These are phyloP conservation scores for Drosophila trapezifrons DNA, from an alignment of 1,140 invertebrate genomes.

Conservation along the genomic window DNA sequence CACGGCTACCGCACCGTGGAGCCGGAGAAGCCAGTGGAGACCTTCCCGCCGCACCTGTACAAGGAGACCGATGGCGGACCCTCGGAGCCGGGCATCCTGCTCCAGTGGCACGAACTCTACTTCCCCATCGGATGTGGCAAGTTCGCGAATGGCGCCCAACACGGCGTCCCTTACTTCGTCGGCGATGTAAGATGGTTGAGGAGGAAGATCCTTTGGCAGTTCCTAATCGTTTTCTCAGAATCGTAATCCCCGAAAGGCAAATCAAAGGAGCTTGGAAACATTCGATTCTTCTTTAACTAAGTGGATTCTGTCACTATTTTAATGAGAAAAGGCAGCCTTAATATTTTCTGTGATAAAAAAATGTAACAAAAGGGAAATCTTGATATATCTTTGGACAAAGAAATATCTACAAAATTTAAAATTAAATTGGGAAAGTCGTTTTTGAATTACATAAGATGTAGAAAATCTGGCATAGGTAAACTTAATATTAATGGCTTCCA, in stretches of 20 bases:
- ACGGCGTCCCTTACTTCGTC: constrained; percentile 69
- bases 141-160: constrained; percentile 79
- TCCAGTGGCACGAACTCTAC: constrained; percentile 86
- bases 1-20: constrained; percentile 90
- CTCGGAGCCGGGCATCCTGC: constrained; percentile 85
- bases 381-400: not conserved
- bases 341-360: no score
- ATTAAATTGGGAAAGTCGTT: not conserved
- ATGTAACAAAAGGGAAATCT: not conserved
- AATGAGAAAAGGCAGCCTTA: no score
- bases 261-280: no score
- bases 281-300: no score
- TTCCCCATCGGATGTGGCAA: constrained; percentile 87
- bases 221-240: constrained; percentile 10
- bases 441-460: not conserved
- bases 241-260: not conserved
- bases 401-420: not conserved
- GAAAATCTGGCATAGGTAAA: not conserved
- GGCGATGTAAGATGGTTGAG: constrained; percentile 61
- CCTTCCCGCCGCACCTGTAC: constrained; percentile 85
- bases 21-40: constrained; percentile 88
- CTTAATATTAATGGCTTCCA: no score
- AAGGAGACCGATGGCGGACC: constrained; percentile 73
- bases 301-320: no score
- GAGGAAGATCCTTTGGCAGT: not conserved